phyloP scores from a whole-genome alignment of 2,888 invertebrate genomes.

The Petrolisthes cinctipes region DNA sequence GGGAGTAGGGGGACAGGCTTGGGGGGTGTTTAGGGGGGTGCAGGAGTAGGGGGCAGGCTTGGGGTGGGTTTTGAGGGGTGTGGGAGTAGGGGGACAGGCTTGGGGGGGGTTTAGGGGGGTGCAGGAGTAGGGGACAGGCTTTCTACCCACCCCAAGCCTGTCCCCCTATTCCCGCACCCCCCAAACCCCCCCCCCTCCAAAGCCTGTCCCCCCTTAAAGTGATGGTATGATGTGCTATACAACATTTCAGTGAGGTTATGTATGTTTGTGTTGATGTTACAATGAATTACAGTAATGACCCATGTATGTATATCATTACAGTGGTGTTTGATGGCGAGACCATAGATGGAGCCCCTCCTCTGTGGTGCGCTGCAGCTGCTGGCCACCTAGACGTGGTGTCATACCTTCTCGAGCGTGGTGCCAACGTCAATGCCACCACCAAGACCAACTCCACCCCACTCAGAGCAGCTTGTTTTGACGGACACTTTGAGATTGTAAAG shows the following conservation, averaged over 20 bases:
- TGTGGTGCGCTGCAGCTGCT: slow-evolving; percentile 98
- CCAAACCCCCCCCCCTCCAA: no score
- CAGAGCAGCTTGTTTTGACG: slow-evolving; percentile 96
- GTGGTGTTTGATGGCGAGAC: slow-evolving; percentile 98
- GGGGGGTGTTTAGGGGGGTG: no score
- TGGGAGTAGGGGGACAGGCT: no score
- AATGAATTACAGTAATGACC: not conserved
- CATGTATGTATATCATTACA: slow-evolving; percentile 68
- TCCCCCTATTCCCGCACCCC: no score
- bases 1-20: no score
- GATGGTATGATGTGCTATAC: no score
- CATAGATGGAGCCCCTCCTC: slow-evolving; percentile 94
- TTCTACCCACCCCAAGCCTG: no score
- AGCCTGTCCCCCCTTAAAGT: no score
- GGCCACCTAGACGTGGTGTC: slow-evolving; percentile 90
- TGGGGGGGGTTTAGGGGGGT: no score
- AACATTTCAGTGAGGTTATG: not conserved
- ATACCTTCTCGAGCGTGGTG: slow-evolving; percentile 85
- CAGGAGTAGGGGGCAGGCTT: no score
- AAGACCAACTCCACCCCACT: slow-evolving; percentile 94
- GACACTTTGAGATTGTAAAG: slow-evolving; percentile 93
- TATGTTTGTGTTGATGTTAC: not conserved
- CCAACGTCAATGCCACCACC: slow-evolving; percentile 94
- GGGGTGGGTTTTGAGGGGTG: no score
- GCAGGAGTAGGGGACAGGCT: no score